Evolutionary conservation across 2,797 vertebrate species (phyloP).

Genomic region (Chromobotia macracanthus): DNA sequence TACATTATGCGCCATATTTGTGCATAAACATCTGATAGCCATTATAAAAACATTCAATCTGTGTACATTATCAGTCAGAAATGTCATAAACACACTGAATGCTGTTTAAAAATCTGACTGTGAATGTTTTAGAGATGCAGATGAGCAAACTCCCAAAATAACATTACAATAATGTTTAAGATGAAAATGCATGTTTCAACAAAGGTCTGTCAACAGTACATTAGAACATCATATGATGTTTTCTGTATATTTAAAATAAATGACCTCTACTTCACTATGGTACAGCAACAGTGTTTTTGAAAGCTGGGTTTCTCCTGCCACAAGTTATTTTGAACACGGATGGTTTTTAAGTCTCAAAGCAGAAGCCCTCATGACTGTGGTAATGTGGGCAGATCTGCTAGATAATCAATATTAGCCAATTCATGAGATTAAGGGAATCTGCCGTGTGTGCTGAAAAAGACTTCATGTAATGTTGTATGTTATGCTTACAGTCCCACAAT

Average conservation of each 20-base stretch:
- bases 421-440: slow-evolving; percentile 44
- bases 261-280: no score
- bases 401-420: slow-evolving; percentile 42
- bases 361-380: slow-evolving; percentile 4
- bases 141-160: background rate
- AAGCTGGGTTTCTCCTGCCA: no score
- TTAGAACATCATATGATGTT: no score
- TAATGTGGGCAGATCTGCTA: slow-evolving; percentile 24
- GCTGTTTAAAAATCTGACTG: no score
- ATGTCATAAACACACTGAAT: background rate
- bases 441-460: slow-evolving; percentile 24
- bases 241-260: no score
- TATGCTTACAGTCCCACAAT: slow-evolving; percentile 26
- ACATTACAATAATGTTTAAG: background rate
- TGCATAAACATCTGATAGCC: no score
- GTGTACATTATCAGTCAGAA: background rate
- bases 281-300: no score
- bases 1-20: background rate
- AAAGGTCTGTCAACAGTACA: no score
- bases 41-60: no score
- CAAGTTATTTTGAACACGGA: slow-evolving; percentile 5
- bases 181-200: no score
- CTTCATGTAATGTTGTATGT: background rate
- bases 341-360: background rate
- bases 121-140: no score